A percentile compares a stretch with the other conserved stretches of the same genome.
These are phyloP conservation scores for Cantharis lateralis DNA, from an alignment of 2,888 invertebrate species.

Conservation along the genomic window DNA sequence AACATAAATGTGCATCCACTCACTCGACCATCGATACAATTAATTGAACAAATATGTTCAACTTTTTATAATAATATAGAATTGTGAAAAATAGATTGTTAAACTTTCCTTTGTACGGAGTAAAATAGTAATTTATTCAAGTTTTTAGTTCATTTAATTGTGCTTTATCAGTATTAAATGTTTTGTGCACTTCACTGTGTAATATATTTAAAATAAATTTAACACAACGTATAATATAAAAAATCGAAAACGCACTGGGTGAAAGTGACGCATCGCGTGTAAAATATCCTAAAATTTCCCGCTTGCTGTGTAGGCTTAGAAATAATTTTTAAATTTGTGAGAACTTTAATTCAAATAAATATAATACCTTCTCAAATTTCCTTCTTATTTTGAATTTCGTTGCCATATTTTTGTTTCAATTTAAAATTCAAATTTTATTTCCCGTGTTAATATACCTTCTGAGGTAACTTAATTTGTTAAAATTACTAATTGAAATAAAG, in stretches of 20 bases:
- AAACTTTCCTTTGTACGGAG: neutral
- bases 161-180: neutral
- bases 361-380: neutral
- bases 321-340: neutral
- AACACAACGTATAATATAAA: neutral
- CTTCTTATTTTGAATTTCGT: neutral
- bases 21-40: no score
- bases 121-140: neutral
- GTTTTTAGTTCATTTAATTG: neutral
- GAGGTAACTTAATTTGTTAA: neutral
- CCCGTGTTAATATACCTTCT: neutral
- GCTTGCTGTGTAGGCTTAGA: neutral
- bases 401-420: neutral
- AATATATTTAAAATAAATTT: neutral
- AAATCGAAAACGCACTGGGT: neutral
- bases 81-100: neutral
- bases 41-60: no score
- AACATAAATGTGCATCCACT: no score
- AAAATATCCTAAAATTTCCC: neutral
- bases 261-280: neutral
- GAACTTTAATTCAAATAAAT: neutral
- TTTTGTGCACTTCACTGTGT: neutral
- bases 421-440: neutral
- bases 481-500: neutral
- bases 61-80: no score